Evolutionary conservation across 2,113 vertebrate species (phyloP), one percentile per base, ranked within the genome.

Genomic region (Labeo rohita): DNA sequence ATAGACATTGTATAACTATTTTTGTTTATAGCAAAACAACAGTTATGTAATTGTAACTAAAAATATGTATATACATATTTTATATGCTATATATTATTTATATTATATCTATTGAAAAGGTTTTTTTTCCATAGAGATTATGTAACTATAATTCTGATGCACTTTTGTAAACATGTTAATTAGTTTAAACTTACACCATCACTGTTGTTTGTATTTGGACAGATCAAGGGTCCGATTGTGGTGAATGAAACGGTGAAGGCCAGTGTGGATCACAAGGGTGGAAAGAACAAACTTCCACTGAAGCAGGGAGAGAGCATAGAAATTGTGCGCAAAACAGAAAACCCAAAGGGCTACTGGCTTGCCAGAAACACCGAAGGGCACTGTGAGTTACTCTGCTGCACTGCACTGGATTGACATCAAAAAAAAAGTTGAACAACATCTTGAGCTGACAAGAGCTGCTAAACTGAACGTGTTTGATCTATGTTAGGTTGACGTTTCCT

Each of bases 331-430:
- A 90, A 96, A 83, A 96, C 92, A 3, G 93, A 95, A 89, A 97
- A 96, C 23, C 96, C 96, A 1, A 95, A 96, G 86, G 95, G 95
- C 59, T 96, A 95, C 52, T 97, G 96, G 96, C 86, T 97, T 34
- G 96, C 93, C 84, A 94, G 95, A 82, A 94, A 92, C 4, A 79
- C 85, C 65, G 94, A 92, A 54, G 95, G 93, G 54, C 89, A 86
- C 52, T 97, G 96, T 97, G 88, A 93, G 96, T 82, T 36, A 43
- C 15, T 54, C 50, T 36, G 50, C 8, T 8, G 5, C 16, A 45
- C 15, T 43, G 34, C 36, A 18, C 15, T 70, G 36, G 68, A 43
- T 72, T 43, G 43, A 10, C 34, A 70, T 34, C 15, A 68, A 13
- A 16, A 16, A 16, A 16, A 43, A 16, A 43, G 18, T 72, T 61